These are phyloP conservation scores for Eleutherodactylus coqui DNA, from an alignment of 2,797 vertebrate species.

Conservation along the genomic window DNA sequence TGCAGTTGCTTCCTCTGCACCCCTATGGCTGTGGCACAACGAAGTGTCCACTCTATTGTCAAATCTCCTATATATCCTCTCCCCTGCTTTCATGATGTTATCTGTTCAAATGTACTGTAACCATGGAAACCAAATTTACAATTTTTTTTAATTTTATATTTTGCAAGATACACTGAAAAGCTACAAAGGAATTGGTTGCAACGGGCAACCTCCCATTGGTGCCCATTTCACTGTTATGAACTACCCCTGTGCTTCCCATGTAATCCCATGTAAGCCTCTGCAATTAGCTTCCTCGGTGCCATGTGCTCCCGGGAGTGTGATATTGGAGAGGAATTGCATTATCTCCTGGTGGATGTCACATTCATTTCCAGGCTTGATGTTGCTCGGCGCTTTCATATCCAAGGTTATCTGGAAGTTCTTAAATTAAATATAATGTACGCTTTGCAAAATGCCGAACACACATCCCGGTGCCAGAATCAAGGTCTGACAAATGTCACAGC, in stretches of 20 bases:
- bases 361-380: conserved; percentile 27
- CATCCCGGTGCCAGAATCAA: conserved; percentile 33
- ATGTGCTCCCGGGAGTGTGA: conserved; percentile 14
- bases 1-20: too few relatives aligned
- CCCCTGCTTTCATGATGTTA: too few relatives aligned
- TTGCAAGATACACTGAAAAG: too few relatives aligned
- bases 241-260: not conserved
- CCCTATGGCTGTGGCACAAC: too few relatives aligned
- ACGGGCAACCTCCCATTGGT: too few relatives aligned
- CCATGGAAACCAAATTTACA: too few relatives aligned
- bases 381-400: conserved; percentile 22
- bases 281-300: conserved; percentile 23
- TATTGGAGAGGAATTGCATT: conserved; percentile 31
- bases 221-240: not conserved
- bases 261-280: not conserved
- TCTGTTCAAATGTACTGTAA: too few relatives aligned
- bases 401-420: conserved; percentile 54
- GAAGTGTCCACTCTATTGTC: too few relatives aligned
- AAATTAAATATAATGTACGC: conserved; percentile 56
- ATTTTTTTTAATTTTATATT: too few relatives aligned
- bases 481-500: conserved; percentile 59
- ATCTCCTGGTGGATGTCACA: conserved; percentile 40
- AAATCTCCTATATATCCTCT: too few relatives aligned
- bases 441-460: conserved; percentile 43
- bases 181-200: not conserved